Percentiles rank a stretch among this genome's conserved stretches.
phyloP scores from a whole-genome alignment of 2,888 invertebrate genomes.

The Harpagoxenus sublaevis region DNA sequence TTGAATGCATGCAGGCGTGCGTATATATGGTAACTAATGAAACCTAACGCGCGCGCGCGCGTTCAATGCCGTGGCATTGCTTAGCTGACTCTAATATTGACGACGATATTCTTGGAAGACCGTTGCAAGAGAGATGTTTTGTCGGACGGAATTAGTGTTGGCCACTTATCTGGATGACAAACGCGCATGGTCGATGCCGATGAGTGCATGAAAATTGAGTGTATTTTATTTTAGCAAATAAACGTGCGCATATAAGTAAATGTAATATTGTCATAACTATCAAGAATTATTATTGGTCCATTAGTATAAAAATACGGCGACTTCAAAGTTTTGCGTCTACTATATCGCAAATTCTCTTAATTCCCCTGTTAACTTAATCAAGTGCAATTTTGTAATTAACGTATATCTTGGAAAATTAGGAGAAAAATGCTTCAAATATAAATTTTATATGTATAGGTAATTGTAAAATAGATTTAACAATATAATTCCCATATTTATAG shows the following conservation, averaged over 20 bases:
- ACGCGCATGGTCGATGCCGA: neutral
- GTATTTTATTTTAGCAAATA: neutral
- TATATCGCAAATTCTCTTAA: neutral
- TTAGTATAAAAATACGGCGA: neutral
- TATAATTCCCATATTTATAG: neutral
- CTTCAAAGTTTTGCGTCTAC: neutral
- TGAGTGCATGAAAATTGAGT: neutral
- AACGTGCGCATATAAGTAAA: neutral
- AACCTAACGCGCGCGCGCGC: slow-evolving; percentile 18
- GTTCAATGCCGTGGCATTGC: slow-evolving; percentile 39
- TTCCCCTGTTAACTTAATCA: neutral
- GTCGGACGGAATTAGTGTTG: neutral
- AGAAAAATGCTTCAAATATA: neutral
- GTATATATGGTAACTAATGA: slow-evolving; percentile 37
- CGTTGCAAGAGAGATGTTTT: slow-evolving; percentile 18
- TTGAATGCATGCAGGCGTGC: slow-evolving; percentile 37
- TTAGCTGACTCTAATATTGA: slow-evolving; percentile 39
- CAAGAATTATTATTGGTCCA: neutral
- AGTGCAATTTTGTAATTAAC: neutral
- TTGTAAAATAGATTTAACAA: neutral
- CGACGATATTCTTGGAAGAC: slow-evolving; percentile 32
- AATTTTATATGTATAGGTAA: neutral
- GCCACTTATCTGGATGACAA: slow-evolving; percentile 11
- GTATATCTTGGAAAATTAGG: neutral
- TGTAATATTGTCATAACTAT: slow-evolving; percentile 3